Evolutionary conservation across 2,888 invertebrate genomes (phyloP).

Genomic region (Tethea ocularis): DNA sequence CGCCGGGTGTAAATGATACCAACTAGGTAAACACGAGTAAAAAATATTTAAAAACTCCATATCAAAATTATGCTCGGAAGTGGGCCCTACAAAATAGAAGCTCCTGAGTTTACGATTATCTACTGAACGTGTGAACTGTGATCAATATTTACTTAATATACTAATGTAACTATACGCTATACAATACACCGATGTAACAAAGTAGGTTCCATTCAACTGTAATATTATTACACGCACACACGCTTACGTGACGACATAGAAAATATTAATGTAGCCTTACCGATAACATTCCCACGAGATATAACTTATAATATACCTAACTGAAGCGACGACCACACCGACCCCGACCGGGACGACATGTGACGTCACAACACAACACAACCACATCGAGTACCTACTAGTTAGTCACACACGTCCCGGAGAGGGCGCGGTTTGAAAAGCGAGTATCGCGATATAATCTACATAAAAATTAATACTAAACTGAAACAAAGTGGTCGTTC

Average conservation of each 20-base stretch:
- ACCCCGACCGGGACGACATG: conserved; percentile 10
- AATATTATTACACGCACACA: conserved; percentile 21
- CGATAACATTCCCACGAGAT: conserved; percentile 41
- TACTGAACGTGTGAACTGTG: background rate
- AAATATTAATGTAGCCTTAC: conserved; percentile 28
- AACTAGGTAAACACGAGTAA: conserved; percentile 55
- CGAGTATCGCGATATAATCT: background rate
- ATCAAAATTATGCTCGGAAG: conserved; percentile 46
- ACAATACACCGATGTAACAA: background rate
- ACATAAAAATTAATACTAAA: background rate
- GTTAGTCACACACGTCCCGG: background rate
- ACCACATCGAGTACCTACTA: too few relatives aligned
- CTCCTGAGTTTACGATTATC: conserved; percentile 25
- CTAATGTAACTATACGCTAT: background rate
- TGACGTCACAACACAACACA: too few relatives aligned
- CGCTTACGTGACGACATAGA: conserved; percentile 19
- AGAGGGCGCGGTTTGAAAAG: background rate
- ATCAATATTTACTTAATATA: background rate
- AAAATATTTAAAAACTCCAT: conserved; percentile 47
- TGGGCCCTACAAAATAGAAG: conserved; percentile 33
- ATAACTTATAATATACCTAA: conserved; percentile 33
- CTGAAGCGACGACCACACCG: conserved; percentile 1
- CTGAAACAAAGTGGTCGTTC: conserved; percentile 2
- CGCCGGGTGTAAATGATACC: conserved; percentile 38
- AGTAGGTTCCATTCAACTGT: background rate